Evolutionary conservation across 2,113 vertebrate species (phyloP).

Genomic region (Anolis sagrei): DNA sequence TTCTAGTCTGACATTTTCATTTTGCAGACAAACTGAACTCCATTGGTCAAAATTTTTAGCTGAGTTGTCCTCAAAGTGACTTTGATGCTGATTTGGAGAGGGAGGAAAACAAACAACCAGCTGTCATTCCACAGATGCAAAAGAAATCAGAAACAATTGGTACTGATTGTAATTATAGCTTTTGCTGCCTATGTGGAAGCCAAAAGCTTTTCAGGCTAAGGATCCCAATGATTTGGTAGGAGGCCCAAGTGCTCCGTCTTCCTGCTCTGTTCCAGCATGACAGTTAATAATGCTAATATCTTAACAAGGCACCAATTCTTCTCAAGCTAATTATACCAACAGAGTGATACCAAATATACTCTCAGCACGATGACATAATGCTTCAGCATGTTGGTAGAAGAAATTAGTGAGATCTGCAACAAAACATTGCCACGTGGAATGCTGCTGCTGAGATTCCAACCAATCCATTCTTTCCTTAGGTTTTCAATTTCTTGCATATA

Average conservation of each 20-base stretch:
- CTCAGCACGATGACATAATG: conserved; percentile 49
- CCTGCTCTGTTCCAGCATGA: conserved; percentile 56
- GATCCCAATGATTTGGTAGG: conserved; percentile 69
- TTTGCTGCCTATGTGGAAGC: conserved; percentile 63
- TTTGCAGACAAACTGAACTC: conserved; percentile 72
- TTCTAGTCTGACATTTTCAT: conserved; percentile 52
- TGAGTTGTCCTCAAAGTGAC: conserved; percentile 79
- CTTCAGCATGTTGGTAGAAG: conserved; percentile 45
- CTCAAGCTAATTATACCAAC: conserved; percentile 54
- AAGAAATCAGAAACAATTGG: conserved; percentile 74
- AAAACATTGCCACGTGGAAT: background rate
- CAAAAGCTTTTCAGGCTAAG: conserved; percentile 66
- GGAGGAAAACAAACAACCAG: conserved; percentile 76
- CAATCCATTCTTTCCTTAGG: background rate
- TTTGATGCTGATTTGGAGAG: conserved; percentile 72
- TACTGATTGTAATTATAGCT: conserved; percentile 83
- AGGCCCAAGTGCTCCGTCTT: conserved; percentile 65
- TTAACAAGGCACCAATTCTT: conserved; percentile 42
- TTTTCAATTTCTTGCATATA: background rate
- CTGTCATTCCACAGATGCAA: conserved; percentile 80
- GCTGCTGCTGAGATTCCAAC: background rate
- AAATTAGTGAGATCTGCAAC: conserved; percentile 26
- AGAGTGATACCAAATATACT: conserved; percentile 52
- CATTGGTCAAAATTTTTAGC: conserved; percentile 73
- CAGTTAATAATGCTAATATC: conserved; percentile 53